Conservation (phyloP, 2,888 invertebrate species). For the Notodonta ziczac region DNA sequence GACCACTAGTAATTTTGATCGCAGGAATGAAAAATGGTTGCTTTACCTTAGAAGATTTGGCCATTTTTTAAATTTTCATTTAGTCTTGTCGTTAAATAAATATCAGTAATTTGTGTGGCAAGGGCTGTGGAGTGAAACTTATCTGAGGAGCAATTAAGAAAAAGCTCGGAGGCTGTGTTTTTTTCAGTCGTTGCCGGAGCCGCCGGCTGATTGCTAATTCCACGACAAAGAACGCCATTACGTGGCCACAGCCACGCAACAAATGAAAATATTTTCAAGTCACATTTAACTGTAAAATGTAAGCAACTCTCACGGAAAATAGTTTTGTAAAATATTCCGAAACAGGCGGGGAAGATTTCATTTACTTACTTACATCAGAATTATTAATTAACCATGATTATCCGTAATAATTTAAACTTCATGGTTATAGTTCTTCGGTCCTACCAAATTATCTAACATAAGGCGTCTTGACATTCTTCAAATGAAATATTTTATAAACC, state of each 20-base stretch:
- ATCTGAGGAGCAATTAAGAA: slow-evolving; percentile 76
- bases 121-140: slow-evolving; percentile 63
- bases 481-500: too few species aligned
- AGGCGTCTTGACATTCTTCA: too few species aligned
- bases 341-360: neutral
- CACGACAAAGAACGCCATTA: slow-evolving; percentile 76
- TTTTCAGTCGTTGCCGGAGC: slow-evolving; percentile 50
- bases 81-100: slow-evolving; percentile 64
- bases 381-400: too few species aligned
- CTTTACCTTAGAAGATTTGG: slow-evolving; percentile 19
- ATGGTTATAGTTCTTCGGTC: too few species aligned
- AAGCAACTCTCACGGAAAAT: neutral
- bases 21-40: slow-evolving; percentile 17
- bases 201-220: slow-evolving; percentile 77
- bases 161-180: slow-evolving; percentile 59
- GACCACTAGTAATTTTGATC: slow-evolving; percentile 47
- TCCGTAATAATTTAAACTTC: too few species aligned
- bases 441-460: too few species aligned
- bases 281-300: slow-evolving; percentile 33
- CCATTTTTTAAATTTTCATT: slow-evolving; percentile 65
- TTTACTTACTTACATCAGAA: neutral
- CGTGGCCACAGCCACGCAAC: slow-evolving; percentile 52
- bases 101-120: slow-evolving; percentile 67
- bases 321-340: neutral
- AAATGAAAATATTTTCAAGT: slow-evolving; percentile 64